phyloP scores from a whole-genome alignment of 1,140 invertebrate species.

The Plectus sambesii region DNA sequence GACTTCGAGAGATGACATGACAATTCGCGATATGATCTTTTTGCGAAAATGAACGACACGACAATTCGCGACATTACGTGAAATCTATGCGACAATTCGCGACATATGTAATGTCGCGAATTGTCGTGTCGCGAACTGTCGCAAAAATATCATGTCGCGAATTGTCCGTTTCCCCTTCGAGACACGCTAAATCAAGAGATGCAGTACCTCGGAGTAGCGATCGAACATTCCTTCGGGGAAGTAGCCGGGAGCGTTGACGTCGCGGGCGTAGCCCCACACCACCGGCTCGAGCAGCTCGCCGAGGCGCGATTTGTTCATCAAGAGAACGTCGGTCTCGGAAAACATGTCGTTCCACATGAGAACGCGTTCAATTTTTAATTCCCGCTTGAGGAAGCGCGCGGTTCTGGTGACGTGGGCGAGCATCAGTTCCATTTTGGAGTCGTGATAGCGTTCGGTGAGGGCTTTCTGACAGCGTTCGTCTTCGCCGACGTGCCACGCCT shows the following conservation, averaged over 20 bases:
- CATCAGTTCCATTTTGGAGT: too few relatives aligned
- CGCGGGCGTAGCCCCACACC: slow-evolving; percentile 20
- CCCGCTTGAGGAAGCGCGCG: too few relatives aligned
- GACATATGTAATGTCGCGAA: too few relatives aligned
- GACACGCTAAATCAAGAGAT: background rate
- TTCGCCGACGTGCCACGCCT: slow-evolving; percentile 40
- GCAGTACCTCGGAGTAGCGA: slow-evolving; percentile 21
- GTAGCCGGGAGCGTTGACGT: slow-evolving; percentile 27
- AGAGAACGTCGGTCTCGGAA: slow-evolving; percentile 7
- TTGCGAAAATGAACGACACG: slow-evolving; percentile 9
- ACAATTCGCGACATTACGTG: too few relatives aligned
- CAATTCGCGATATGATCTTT: background rate
- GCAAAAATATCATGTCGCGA: too few relatives aligned
- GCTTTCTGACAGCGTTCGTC: slow-evolving; percentile 20
- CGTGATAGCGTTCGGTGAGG: too few relatives aligned
- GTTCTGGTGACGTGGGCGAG: too few relatives aligned
- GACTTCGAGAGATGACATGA: too few relatives aligned
- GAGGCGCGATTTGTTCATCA: slow-evolving; percentile 13
- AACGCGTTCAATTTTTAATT: too few relatives aligned
- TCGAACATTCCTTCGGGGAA: slow-evolving; percentile 29
- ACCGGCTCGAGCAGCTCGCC: slow-evolving; percentile 27
- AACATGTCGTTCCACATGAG: slow-evolving; percentile 36
- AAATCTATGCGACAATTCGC: too few relatives aligned
- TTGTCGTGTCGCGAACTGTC: too few relatives aligned
- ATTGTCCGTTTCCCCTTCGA: too few relatives aligned